Base-by-base conservation (phyloP, 2,797 vertebrate genomes). In the Semotilus atromaculatus region DNA sequence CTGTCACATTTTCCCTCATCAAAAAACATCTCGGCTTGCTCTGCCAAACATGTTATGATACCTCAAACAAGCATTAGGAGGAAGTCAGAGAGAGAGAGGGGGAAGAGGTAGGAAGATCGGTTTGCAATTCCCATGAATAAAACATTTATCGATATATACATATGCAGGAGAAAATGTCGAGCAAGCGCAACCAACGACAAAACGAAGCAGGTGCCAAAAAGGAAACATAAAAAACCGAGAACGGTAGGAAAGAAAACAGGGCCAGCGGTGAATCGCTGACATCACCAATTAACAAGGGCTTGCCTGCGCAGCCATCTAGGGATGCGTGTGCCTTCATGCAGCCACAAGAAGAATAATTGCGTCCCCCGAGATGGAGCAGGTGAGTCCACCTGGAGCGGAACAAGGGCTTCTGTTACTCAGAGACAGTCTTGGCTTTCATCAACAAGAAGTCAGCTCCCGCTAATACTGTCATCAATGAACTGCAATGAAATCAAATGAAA, bases 261-360 rank as follows among this genome's bases (percentile, higher is more conserved):
- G 87, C 72, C 89, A 87, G 83, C 91, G 90, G 89, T 91, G 90
- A 93, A 93, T 93, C 88, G 75, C 90, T 92, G 94, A 95, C 93
- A 92, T 89, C 55, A 89, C 91, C 94, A 94, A 94, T 95, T 95
- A 95, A 91, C 91, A 88, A 85, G 91, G 93, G 92, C 90, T 92
- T 81, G 91, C 89, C 91, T 91, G 64, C 1, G 62, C 86, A 89
- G 88, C 87, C 89, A 84, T 92, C 92, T 93, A 91, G 94, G 94
- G 86, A 93, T 80, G 82, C 88, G 91, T 83, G 85, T 72, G 85
- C 88, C 67, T 89, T 92, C 88, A 90, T 90, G 86, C 90, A 89
- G 88, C 90, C 90, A 93, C 85, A 29, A 83, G 81, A 90, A 94
- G 88, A 92, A 89, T 97, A 97, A 98, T 96, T 97, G 93, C 88